A percentile compares a stretch with the other conserved stretches of the same genome.
phyloP scores from a whole-genome alignment of 2,113 vertebrate species.

The Varanus komodoensis region DNA sequence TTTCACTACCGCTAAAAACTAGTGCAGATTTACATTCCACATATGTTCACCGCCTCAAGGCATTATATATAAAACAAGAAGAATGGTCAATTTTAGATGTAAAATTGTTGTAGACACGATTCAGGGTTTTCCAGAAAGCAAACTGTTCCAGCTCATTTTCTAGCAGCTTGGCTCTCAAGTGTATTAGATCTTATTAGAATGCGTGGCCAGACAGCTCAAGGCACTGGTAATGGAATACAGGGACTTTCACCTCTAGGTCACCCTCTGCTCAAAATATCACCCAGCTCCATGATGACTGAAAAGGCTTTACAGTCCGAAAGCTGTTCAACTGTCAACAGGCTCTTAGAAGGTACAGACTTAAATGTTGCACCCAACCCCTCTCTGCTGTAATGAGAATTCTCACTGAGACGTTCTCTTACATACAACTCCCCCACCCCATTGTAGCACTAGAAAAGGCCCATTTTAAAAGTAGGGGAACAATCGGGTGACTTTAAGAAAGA shows the following conservation, averaged over 20 bases:
- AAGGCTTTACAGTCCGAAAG: neutral
- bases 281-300: neutral
- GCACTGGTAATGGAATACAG: conserved; percentile 1
- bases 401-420: neutral
- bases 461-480: neutral
- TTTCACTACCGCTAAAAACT: neutral
- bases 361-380: fast-evolving
- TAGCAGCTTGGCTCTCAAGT: conserved; percentile 31
- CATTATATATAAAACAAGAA: neutral
- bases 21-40: fast-evolving
- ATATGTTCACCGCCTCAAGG: conserved; percentile 44
- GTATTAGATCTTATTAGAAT: conserved; percentile 6
- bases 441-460: neutral
- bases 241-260: conserved; percentile 35
- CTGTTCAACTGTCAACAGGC: neutral
- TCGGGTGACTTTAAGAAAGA: neutral
- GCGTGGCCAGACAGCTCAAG: neutral
- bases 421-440: neutral
- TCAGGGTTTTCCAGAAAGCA: conserved; percentile 62
- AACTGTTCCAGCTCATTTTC: conserved; percentile 34
- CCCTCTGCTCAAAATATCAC: conserved; percentile 12
- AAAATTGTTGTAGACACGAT: conserved; percentile 64
- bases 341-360: neutral
- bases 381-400: neutral
- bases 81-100: conserved; percentile 59